A percentile compares a stretch with the other conserved stretches of the same genome.
Conservation (phyloP, 2,113 vertebrate genomes). For the Peromyscus maniculatus region DNA sequence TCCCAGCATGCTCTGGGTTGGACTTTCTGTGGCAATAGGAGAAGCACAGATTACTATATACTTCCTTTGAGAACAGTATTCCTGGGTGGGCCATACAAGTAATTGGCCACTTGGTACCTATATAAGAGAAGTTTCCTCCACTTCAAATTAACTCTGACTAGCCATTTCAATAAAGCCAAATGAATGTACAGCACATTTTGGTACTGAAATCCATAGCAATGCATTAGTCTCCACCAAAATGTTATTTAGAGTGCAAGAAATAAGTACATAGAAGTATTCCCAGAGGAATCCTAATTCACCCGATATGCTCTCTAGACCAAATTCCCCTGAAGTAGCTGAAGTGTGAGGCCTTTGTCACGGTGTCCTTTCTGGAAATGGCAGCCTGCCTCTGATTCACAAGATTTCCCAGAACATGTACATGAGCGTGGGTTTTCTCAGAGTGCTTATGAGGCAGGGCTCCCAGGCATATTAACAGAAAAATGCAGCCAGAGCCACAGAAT, state of each 20-base stretch:
- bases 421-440: slow-evolving; percentile 64
- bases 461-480: slow-evolving; percentile 72
- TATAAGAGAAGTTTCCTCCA: neutral
- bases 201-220: neutral
- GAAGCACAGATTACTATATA: neutral
- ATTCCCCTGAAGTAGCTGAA: slow-evolving; percentile 54
- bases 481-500: slow-evolving; percentile 58
- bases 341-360: slow-evolving; percentile 48
- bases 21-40: neutral
- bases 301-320: slow-evolving; percentile 21
- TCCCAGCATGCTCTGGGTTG: neutral
- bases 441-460: slow-evolving; percentile 43
- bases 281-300: slow-evolving; percentile 35
- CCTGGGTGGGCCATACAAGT: neutral
- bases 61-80: slow-evolving; percentile 43
- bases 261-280: slow-evolving; percentile 16
- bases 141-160: slow-evolving; percentile 9
- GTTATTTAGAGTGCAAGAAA: neutral
- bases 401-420: slow-evolving; percentile 65
- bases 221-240: slow-evolving; percentile 36
- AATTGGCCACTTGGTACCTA: neutral
- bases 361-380: slow-evolving; percentile 69
- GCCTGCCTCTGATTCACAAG: slow-evolving; percentile 57
- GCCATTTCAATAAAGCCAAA: neutral
- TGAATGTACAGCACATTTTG: neutral